Percentiles rank a stretch among this genome's conserved stretches.
Evolutionary conservation across 2,888 invertebrate species (phyloP).

Genomic region (Agrochola circellaris): DNA sequence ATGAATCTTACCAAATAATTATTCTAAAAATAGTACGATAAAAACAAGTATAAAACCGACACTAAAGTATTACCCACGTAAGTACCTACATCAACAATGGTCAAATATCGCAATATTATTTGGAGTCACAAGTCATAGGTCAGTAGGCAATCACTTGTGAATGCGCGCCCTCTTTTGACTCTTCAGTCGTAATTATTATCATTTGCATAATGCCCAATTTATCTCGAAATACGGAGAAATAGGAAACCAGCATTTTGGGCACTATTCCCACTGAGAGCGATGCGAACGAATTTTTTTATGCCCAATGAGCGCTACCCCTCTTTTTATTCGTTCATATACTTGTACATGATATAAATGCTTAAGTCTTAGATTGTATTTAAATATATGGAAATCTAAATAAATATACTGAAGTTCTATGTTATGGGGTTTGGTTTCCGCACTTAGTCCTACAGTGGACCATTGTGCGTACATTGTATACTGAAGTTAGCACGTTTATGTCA

Average conservation of each 20-base stretch:
- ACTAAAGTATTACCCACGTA: not conserved
- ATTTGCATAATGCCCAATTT: constrained; percentile 24
- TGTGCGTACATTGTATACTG: no score
- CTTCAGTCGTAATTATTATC: constrained; percentile 4
- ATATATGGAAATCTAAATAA: not conserved
- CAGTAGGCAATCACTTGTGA: constrained; percentile 34
- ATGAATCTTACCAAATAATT: not conserved
- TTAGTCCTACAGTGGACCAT: no score
- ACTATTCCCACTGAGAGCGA: no score
- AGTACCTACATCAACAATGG: constrained; percentile 28
- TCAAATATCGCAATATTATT: constrained; percentile 18
- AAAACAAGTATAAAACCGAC: constrained; percentile 12
- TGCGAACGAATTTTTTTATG: no score
- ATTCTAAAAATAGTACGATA: not conserved
- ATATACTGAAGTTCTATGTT: constrained; percentile 1
- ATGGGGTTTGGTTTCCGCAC: no score
- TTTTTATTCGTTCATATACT: no score
- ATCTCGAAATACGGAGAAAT: not conserved
- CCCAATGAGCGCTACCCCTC: no score
- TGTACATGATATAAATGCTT: no score
- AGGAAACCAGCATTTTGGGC: not conserved
- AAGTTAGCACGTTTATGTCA: not conserved
- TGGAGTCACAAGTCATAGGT: constrained; percentile 34
- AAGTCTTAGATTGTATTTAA: no score
- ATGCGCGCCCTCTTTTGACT: constrained; percentile 9